Percentiles rank a stretch among this genome's conserved stretches.
Conservation (phyloP, 2,888 invertebrate species). For the Scaptodrosophila latifasciaeformis region DNA sequence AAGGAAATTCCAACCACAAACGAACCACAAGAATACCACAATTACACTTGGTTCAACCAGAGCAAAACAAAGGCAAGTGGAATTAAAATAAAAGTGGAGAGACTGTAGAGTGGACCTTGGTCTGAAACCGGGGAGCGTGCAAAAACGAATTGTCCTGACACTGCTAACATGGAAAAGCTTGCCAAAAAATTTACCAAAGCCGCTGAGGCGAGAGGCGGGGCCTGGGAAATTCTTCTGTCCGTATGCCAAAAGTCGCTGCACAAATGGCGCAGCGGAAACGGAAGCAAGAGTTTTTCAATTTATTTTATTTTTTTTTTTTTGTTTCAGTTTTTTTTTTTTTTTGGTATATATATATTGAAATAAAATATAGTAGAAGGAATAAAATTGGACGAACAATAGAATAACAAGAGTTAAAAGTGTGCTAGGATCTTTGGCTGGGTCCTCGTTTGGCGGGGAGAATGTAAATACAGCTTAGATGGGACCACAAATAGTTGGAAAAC, state of each 20-base stretch:
- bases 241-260: slow-evolving; percentile 31
- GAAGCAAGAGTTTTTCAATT: slow-evolving; percentile 55
- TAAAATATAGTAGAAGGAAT: neutral
- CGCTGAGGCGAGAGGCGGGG: slow-evolving; percentile 9
- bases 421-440: neutral
- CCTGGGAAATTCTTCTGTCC: slow-evolving; percentile 32
- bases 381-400: neutral
- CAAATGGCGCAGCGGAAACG: slow-evolving; percentile 69
- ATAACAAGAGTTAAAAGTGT: too few relatives aligned
- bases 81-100: too few relatives aligned
- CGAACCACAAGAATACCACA: neutral
- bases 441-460: neutral
- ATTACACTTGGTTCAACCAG: neutral
- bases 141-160: too few relatives aligned
- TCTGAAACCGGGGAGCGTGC: too few relatives aligned
- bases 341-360: neutral
- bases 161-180: slow-evolving; percentile 16
- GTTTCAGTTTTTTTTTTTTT: neutral
- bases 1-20: neutral
- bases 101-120: too few relatives aligned
- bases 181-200: slow-evolving; percentile 39
- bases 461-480: too few relatives aligned
- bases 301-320: slow-evolving; percentile 19
- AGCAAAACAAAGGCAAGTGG: neutral
- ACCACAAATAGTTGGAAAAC: slow-evolving; percentile 22